Evolutionary conservation across 2,113 vertebrate genomes (phyloP).

Genomic region (Diphyllodes magnificus): DNA sequence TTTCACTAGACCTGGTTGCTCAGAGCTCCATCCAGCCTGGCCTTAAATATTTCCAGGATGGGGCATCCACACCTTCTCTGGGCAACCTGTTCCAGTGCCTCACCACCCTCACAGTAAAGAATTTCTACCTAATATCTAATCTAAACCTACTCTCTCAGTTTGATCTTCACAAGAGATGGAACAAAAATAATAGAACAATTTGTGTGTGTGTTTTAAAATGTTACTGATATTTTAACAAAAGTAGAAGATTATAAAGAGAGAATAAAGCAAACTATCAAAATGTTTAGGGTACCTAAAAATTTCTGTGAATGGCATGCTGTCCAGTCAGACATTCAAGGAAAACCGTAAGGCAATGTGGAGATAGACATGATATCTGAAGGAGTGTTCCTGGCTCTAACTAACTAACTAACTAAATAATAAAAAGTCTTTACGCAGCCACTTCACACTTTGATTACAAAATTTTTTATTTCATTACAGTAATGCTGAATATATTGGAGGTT

Average conservation of each 20-base stretch:
- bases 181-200: not conserved
- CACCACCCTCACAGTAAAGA: not conserved
- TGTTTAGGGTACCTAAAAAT: not conserved
- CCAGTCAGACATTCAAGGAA: not conserved
- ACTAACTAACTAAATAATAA: not conserved
- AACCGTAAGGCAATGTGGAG: not conserved
- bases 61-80: not conserved
- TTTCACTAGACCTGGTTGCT: not conserved
- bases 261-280: not conserved
- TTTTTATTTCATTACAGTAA: not conserved
- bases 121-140: not conserved
- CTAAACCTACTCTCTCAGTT: not conserved
- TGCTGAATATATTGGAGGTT: not conserved
- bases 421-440: not conserved
- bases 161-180: not conserved
- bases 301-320: not conserved
- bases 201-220: not conserved
- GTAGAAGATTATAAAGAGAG: not conserved
- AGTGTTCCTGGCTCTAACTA: not conserved
- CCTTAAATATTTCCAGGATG: not conserved
- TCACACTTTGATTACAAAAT: not conserved
- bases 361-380: not conserved
- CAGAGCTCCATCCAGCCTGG: not conserved
- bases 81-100: not conserved
- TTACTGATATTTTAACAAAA: not conserved